Percentiles rank a stretch among this genome's conserved stretches.
Evolutionary conservation across 2,888 invertebrate genomes (phyloP).

Genomic region (Chrysotoxum bicinctum): DNA sequence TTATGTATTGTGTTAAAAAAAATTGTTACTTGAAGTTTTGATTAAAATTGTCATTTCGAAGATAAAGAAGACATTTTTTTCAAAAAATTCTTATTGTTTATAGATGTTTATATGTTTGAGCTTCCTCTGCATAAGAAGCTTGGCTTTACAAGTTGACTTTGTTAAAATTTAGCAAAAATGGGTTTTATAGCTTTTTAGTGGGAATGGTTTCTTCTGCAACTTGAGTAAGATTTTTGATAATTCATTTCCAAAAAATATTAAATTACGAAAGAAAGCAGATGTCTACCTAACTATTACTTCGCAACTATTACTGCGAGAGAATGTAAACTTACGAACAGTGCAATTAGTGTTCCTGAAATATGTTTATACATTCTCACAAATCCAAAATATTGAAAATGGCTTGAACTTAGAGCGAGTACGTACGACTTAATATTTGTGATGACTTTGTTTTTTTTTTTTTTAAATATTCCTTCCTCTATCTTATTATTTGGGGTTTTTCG

Average conservation of each 20-base stretch:
- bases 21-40: not conserved
- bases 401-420: not conserved
- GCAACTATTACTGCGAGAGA: too few species aligned
- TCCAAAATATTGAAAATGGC: not conserved
- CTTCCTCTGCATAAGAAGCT: too few species aligned
- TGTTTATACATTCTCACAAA: not conserved
- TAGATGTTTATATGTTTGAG: not conserved
- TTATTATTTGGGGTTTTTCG: slow-evolving; percentile 5
- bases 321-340: too few species aligned
- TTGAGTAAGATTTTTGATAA: not conserved
- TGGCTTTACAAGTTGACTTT: too few species aligned
- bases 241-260: not conserved
- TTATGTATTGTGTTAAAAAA: not conserved
- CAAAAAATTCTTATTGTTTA: not conserved
- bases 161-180: not conserved
- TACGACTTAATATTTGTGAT: not conserved
- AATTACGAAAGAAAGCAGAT: not conserved
- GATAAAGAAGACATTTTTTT: not conserved
- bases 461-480: not conserved
- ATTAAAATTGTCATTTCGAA: not conserved
- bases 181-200: not conserved
- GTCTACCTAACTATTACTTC: not conserved
- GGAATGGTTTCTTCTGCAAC: not conserved
- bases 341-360: not conserved
- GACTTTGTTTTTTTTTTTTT: not conserved